These are phyloP conservation scores for Bradypus variegatus DNA, from an alignment of 2,797 vertebrate genomes.

Conservation along the genomic window DNA sequence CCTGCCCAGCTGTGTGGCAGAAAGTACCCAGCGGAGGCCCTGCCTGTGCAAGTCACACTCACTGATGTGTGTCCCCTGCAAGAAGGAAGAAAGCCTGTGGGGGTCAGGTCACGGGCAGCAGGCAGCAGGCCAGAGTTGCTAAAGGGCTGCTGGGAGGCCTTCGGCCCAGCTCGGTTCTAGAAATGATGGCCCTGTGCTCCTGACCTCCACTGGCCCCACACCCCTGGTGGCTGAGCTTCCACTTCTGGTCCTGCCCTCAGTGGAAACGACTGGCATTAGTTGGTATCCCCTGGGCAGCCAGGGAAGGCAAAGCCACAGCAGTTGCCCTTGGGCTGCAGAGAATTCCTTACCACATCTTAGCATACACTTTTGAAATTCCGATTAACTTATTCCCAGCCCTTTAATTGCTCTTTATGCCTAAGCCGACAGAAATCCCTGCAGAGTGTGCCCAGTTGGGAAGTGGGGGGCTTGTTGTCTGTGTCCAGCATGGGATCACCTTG, in stretches of 20 bases:
- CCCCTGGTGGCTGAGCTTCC: background rate
- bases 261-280: background rate
- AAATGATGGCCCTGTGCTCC: background rate
- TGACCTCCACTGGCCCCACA: background rate
- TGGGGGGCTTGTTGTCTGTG: background rate
- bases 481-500: background rate
- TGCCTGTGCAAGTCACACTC: background rate
- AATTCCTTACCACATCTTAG: background rate
- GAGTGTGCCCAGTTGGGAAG: too few relatives aligned
- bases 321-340: background rate
- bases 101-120: background rate
- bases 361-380: background rate
- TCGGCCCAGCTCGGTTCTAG: background rate
- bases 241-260: background rate
- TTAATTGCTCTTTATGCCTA: background rate
- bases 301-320: background rate
- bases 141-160: background rate
- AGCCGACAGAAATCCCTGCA: background rate
- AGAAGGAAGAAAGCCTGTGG: background rate
- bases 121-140: background rate
- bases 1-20: background rate
- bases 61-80: background rate
- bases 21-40: background rate
- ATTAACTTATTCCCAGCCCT: background rate
- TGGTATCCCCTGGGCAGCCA: background rate